phyloP scores from a whole-genome alignment of 2,113 vertebrate genomes.

The Silurus meridionalis region DNA sequence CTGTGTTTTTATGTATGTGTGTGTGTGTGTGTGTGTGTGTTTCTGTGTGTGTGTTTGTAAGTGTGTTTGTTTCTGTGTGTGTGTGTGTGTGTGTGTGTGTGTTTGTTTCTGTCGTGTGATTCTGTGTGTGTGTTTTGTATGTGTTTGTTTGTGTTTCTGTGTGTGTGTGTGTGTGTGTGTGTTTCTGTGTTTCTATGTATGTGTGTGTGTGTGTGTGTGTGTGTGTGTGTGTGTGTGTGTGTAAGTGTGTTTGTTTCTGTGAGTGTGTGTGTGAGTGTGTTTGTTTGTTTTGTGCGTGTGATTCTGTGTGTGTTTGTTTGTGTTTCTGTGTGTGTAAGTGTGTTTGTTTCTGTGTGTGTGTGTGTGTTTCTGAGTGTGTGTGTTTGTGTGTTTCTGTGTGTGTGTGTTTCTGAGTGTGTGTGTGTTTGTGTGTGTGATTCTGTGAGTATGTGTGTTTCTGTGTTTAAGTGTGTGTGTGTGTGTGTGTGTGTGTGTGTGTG shows the following conservation, averaged over 20 bases:
- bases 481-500: not conserved
- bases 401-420: not conserved
- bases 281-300: no score
- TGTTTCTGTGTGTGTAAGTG: not conserved
- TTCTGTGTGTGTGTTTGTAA: not conserved
- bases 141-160: no score
- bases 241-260: no score
- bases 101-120: no score
- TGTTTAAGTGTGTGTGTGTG: not conserved
- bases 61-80: constrained; percentile 1
- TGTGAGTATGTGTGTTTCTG: not conserved
- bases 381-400: not conserved
- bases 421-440: not conserved
- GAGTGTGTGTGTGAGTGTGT: constrained; percentile 4
- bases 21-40: no score
- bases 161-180: not conserved
- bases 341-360: not conserved
- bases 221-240: not conserved
- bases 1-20: no score
- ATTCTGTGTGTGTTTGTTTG: not conserved
- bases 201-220: constrained; percentile 1
- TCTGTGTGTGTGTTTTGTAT: constrained; percentile 15
- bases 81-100: no score
- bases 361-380: no score
- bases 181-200: not conserved